Percentiles rank a stretch among this genome's conserved stretches.
phyloP scores from a whole-genome alignment of 2,888 invertebrate genomes.

The Neoitamus cyanurus region DNA sequence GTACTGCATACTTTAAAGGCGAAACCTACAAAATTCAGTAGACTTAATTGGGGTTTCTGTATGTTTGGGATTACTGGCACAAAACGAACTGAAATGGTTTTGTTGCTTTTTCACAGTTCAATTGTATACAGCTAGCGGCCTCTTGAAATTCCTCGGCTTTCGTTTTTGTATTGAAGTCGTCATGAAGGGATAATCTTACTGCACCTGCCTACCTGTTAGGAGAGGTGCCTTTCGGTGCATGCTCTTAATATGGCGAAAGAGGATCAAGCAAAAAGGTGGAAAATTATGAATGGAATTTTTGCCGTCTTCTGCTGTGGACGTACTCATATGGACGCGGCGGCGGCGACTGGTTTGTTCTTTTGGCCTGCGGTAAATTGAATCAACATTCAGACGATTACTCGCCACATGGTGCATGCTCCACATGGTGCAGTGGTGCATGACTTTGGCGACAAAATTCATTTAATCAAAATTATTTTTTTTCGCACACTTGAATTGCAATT shows the following conservation, averaged over 20 bases:
- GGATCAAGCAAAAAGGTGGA: neutral
- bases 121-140: neutral
- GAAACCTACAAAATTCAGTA: neutral
- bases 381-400: neutral
- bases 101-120: neutral
- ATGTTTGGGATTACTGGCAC: neutral
- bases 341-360: neutral
- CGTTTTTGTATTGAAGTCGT: neutral
- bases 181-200: conserved; percentile 13
- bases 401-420: neutral
- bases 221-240: neutral
- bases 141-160: neutral
- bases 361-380: neutral
- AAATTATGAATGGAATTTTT: conserved; percentile 1
- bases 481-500: neutral
- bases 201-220: conserved; percentile 12
- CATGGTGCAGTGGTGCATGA: neutral
- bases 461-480: conserved; percentile 16
- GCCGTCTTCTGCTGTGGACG: neutral
- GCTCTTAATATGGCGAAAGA: neutral
- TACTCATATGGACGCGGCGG: neutral
- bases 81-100: neutral
- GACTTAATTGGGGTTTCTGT: neutral
- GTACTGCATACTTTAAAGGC: neutral
- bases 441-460: conserved; percentile 18